Base-by-base conservation (phyloP, 2,113 vertebrate species). In the Cyanocitta stelleri region DNA sequence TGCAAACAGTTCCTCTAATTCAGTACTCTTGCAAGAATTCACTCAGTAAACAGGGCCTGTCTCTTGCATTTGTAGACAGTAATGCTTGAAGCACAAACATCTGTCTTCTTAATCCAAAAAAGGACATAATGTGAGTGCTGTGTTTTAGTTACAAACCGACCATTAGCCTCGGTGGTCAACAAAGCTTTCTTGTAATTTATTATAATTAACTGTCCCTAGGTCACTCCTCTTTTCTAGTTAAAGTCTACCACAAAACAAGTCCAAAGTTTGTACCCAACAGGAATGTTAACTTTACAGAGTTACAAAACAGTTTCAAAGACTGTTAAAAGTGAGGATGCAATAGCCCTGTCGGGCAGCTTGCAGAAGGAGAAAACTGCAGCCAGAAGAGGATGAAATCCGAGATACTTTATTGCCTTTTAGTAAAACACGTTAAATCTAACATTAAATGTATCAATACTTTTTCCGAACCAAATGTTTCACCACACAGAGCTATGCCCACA, bases 91-190 rank as follows among this genome's bases (percentile, higher is more conserved):
- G 77, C 33, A 90, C 85, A 89, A 95, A 87, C 72, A 43, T 66
- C 66, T 54, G 77, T 71, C 77, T 43, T 67, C 77, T 79, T 68
- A 90, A 88, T 37, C 88, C 84, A 62, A 84, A 96, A 95, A 93
- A 96, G 83, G 88, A 73, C 71, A 80, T 54, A 62, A 74, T 22
- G n/a, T 8, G 56, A 91, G 64, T 29, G 7, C 55, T 21, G 62
- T 49, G 44, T 93, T 95, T 95, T 75, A 80, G 75, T 49, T 77
- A 82, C 94, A 90, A 87, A 73, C 75, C 0, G 0, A 29, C 33
- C n/a, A 90, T 88, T 85, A 82, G 77, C 43, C 37, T 79, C 46
- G 27, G 8, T 30, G 63, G 68, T 68, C 17, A 3, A 24, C 1
- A 1, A 48, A 90, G 22, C 19, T 77, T 87, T 95, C 86, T 37